Conservation (phyloP, 2,888 invertebrate species). For the Dryomyza anilis region DNA sequence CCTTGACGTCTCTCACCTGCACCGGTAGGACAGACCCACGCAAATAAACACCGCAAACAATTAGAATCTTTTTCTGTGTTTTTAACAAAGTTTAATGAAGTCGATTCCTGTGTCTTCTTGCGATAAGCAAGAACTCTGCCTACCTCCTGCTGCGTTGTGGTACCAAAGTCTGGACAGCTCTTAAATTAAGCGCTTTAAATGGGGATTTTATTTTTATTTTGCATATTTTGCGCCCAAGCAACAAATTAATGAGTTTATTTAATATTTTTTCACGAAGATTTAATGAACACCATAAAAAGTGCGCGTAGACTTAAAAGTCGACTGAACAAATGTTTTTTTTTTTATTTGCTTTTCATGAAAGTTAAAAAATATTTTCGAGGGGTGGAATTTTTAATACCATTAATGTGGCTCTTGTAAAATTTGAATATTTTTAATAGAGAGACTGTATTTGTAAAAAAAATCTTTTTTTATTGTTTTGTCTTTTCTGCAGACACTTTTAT, state of each 20-base stretch:
- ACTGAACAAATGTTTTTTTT: too few relatives aligned
- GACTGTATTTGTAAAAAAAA: slow-evolving; percentile 1
- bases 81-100: slow-evolving; percentile 42
- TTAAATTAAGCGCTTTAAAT: too few relatives aligned
- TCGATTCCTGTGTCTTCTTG: slow-evolving; percentile 29
- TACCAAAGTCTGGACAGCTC: too few relatives aligned
- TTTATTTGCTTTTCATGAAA: too few relatives aligned
- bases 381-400: too few relatives aligned
- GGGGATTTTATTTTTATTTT: slow-evolving; percentile 43
- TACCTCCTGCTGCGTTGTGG: neutral
- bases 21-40: too few relatives aligned
- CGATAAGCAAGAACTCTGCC: neutral
- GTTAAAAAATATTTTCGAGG: neutral
- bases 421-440: neutral
- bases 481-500: slow-evolving; percentile 5
- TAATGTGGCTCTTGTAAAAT: neutral
- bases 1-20: slow-evolving; percentile 20
- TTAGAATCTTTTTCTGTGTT: slow-evolving; percentile 21
- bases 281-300: slow-evolving; percentile 31
- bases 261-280: slow-evolving; percentile 34
- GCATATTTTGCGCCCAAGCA: slow-evolving; percentile 42
- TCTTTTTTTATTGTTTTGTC: neutral
- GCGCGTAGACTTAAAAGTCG: too few relatives aligned
- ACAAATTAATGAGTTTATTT: slow-evolving; percentile 41
- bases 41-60: slow-evolving; percentile 9